phyloP scores from a whole-genome alignment of 1,140 invertebrate species.

The Vollenhovia emeryi region DNA sequence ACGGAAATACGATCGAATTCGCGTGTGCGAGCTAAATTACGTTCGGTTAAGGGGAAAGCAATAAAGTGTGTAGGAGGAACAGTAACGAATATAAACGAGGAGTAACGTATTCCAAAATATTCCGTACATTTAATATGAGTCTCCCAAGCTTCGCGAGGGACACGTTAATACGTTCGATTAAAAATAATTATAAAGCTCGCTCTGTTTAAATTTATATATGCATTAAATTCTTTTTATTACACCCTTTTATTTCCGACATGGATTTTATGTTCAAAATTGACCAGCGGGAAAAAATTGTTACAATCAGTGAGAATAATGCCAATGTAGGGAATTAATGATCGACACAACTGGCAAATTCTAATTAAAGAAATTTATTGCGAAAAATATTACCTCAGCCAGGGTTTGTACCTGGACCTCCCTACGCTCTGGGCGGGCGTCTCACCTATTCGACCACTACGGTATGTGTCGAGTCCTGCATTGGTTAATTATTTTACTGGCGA shows the following conservation, averaged over 20 bases:
- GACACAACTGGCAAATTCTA: too few species aligned
- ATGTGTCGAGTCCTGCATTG: too few species aligned
- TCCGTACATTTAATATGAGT: not conserved
- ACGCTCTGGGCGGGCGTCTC: too few species aligned
- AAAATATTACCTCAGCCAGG: too few species aligned
- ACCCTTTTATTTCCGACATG: not conserved
- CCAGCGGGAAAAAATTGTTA: not conserved
- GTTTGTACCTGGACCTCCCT: too few species aligned
- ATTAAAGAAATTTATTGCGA: too few species aligned
- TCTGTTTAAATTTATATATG: not conserved
- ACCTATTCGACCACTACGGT: too few species aligned
- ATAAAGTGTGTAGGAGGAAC: conserved; percentile 4
- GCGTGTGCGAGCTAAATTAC: not conserved
- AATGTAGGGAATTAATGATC: too few species aligned
- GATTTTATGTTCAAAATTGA: not conserved
- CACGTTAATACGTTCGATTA: not conserved
- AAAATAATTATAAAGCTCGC: not conserved
- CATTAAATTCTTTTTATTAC: not conserved
- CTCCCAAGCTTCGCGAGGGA: not conserved
- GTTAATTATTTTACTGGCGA: too few species aligned
- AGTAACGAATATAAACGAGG: conserved; percentile 5
- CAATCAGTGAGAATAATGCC: not conserved
- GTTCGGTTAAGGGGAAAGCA: not conserved
- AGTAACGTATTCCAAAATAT: conserved; percentile 5
- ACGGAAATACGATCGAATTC: not conserved